Evolutionary conservation across 2,113 vertebrate species (phyloP).

Genomic region (Arizona elegans): DNA sequence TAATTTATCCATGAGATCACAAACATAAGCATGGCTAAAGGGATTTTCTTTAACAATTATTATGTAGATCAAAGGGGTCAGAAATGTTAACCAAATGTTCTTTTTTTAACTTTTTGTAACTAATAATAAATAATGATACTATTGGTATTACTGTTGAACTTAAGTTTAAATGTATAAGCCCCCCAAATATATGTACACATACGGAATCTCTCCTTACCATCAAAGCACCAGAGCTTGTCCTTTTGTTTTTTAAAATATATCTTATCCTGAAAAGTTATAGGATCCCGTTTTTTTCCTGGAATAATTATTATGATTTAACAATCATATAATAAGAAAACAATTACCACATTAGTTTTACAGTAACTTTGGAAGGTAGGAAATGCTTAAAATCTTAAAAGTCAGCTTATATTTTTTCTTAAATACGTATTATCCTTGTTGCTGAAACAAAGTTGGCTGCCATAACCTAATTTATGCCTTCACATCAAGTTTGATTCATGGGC

Average conservation of each 20-base stretch:
- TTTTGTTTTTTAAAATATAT: background rate
- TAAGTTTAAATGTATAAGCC: background rate
- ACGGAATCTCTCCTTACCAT: background rate
- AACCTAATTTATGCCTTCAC: background rate
- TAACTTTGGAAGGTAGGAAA: background rate
- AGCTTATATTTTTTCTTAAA: background rate
- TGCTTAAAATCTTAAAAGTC: background rate
- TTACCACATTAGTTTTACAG: background rate
- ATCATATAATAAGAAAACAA: background rate
- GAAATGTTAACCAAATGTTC: constrained; percentile 20
- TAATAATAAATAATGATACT: background rate
- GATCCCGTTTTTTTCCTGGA: background rate
- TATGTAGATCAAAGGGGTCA: background rate
- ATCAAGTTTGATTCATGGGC: background rate
- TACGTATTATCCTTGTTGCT: background rate
- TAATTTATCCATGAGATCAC: background rate
- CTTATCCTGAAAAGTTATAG: background rate
- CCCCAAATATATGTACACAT: background rate
- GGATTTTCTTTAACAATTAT: background rate
- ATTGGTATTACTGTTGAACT: background rate
- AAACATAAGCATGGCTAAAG: background rate
- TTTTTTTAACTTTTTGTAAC: accelerated
- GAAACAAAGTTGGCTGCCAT: background rate
- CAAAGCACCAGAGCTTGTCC: background rate
- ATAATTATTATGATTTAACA: background rate